Percentiles rank a stretch among this genome's conserved stretches.
phyloP scores from a whole-genome alignment of 2,888 invertebrate genomes.

The Odontocolon sp. region DNA sequence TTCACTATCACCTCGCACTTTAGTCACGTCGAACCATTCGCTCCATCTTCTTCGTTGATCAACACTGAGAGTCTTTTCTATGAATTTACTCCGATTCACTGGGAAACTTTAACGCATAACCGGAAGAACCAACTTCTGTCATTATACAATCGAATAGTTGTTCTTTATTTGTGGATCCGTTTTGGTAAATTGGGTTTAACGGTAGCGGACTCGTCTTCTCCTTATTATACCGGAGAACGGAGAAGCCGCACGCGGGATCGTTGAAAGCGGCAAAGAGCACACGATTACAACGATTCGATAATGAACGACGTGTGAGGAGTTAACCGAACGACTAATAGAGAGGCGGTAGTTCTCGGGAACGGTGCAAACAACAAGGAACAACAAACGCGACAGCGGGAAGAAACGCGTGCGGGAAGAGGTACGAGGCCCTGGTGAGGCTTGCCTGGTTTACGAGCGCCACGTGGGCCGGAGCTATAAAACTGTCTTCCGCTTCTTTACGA shows the following conservation, averaged over 20 bases:
- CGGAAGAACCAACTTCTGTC: neutral
- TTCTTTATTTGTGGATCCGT: neutral
- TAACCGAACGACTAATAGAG: conserved; percentile 52
- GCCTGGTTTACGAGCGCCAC: conserved; percentile 79
- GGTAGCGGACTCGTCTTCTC: conserved; percentile 8
- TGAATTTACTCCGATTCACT: neutral
- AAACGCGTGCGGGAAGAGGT: conserved; percentile 49
- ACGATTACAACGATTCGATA: conserved; percentile 39
- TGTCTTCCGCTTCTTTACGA: conserved; percentile 82
- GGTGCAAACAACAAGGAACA: conserved; percentile 20
- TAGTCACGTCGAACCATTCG: conserved; percentile 41
- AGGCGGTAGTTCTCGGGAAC: neutral
- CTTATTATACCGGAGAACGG: conserved; percentile 23
- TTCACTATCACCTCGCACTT: conserved; percentile 42
- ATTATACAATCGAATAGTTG: neutral
- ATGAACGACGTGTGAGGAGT: conserved; percentile 38
- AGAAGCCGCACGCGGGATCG: conserved; percentile 23
- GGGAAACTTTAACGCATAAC: conserved; percentile 1
- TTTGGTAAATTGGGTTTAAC: neutral
- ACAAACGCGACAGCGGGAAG: conserved; percentile 42
- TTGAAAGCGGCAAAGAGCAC: neutral
- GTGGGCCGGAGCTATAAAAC: conserved; percentile 82
- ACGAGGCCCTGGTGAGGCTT: conserved; percentile 62
- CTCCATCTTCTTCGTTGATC: conserved; percentile 37
- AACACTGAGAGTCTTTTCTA: neutral